phyloP scores from a whole-genome alignment of 2,888 invertebrate species.

The Campopleginae sp. region DNA sequence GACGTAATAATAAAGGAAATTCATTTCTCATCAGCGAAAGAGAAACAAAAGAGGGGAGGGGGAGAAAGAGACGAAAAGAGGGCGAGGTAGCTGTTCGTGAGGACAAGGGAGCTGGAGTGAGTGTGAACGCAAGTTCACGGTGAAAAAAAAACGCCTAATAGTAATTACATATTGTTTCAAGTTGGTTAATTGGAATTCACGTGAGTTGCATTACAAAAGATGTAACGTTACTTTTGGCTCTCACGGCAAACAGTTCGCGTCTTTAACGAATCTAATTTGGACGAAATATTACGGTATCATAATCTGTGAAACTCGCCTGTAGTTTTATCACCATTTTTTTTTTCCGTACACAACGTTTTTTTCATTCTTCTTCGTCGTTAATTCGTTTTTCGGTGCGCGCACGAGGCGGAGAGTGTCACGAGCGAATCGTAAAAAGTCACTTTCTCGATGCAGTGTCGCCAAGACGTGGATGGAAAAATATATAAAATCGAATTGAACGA shows the following conservation, averaged over 20 bases:
- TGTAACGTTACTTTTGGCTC: slow-evolving; percentile 52
- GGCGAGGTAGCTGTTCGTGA: background rate
- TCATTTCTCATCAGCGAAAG: background rate
- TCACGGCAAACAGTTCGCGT: slow-evolving; percentile 54
- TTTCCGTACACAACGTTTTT: background rate
- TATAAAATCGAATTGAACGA: slow-evolving; percentile 1
- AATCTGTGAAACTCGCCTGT: background rate
- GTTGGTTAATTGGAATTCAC: slow-evolving; percentile 59
- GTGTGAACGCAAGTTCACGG: slow-evolving; percentile 56
- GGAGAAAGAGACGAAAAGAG: background rate
- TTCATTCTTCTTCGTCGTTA: slow-evolving; percentile 14
- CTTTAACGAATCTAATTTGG: slow-evolving; percentile 53
- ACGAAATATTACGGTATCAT: slow-evolving; percentile 53
- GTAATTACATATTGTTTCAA: slow-evolving; percentile 60
- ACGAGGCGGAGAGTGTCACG: slow-evolving; percentile 10
- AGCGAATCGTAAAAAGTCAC: slow-evolving; percentile 10
- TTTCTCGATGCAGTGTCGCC: slow-evolving; percentile 41
- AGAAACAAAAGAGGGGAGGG: background rate
- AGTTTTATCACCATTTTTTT: background rate
- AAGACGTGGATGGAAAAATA: background rate
- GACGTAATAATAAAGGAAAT: background rate
- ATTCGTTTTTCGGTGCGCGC: slow-evolving; percentile 10
- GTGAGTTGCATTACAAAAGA: slow-evolving; percentile 45
- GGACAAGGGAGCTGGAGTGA: slow-evolving; percentile 10
- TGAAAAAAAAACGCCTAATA: slow-evolving; percentile 45